phyloP scores from a whole-genome alignment of 2,888 invertebrate species.

The Biston betularia region DNA sequence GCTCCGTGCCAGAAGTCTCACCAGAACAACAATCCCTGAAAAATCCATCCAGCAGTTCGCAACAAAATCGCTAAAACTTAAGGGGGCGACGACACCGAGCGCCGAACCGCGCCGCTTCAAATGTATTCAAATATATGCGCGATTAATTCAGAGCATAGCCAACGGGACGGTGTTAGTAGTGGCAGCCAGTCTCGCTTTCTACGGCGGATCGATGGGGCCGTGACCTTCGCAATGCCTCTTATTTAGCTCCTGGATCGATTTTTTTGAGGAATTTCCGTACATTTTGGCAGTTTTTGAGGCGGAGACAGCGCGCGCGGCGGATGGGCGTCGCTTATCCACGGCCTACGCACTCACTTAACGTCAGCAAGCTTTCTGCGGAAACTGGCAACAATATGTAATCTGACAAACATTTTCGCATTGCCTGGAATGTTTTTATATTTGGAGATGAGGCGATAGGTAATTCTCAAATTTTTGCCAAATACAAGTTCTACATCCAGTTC shows the following conservation, averaged over 20 bases:
- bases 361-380: neutral
- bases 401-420: neutral
- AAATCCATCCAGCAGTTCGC: slow-evolving; percentile 38
- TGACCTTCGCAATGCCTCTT: slow-evolving; percentile 84
- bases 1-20: slow-evolving; percentile 13
- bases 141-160: slow-evolving; percentile 87
- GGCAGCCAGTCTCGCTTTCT: slow-evolving; percentile 85
- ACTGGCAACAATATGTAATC: neutral
- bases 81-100: slow-evolving; percentile 82
- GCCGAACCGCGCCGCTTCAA: slow-evolving; percentile 75
- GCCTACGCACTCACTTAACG: neutral
- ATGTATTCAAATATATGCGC: slow-evolving; percentile 87
- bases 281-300: slow-evolving; percentile 38
- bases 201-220: slow-evolving; percentile 85
- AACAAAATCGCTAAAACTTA: slow-evolving; percentile 84
- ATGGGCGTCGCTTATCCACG: neutral
- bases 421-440: too few relatives aligned
- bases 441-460: too few relatives aligned
- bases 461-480: too few relatives aligned
- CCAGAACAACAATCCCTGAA: slow-evolving; percentile 31
- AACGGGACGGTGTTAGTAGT: slow-evolving; percentile 86
- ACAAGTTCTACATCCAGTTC: too few relatives aligned
- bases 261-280: slow-evolving; percentile 58
- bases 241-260: slow-evolving; percentile 77
- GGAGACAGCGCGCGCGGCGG: neutral